Percentiles rank a stretch among this genome's conserved stretches.
phyloP scores from a whole-genome alignment of 1,140 invertebrate species.

The Gerris buenoi region DNA sequence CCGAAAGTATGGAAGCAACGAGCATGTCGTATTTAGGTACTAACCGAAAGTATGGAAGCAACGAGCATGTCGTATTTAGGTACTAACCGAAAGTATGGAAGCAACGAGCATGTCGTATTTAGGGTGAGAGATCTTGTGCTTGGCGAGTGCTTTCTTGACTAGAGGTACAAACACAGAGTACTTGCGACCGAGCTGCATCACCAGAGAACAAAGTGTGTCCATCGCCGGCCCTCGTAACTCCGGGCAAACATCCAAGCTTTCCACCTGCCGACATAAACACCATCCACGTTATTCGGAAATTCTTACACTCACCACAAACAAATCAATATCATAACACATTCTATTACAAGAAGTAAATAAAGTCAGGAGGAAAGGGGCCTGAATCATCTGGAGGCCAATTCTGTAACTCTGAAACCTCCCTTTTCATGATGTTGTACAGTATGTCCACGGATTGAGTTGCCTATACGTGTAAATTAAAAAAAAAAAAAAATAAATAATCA shows the following conservation, averaged over 20 bases:
- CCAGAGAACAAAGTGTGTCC: conserved; percentile 77
- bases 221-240: conserved; percentile 66
- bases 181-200: conserved; percentile 75
- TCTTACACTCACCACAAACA: too few species aligned
- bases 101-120: conserved; percentile 62
- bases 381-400: too few species aligned
- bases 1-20: conserved; percentile 49
- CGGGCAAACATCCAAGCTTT: conserved; percentile 68
- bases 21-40: conserved; percentile 59
- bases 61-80: conserved; percentile 63
- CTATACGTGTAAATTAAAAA: too few species aligned
- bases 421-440: too few species aligned
- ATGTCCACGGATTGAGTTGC: too few species aligned
- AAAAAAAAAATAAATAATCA: too few species aligned
- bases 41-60: conserved; percentile 45
- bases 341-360: too few species aligned
- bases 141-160: conserved; percentile 65
- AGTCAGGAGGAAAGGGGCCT: too few species aligned
- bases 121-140: conserved; percentile 66
- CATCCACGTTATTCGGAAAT: too few species aligned
- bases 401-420: too few species aligned
- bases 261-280: too few species aligned
- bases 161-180: conserved; percentile 85
- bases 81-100: conserved; percentile 42
- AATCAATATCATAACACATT: too few species aligned